These are phyloP conservation scores for Xenopus borealis DNA, from an alignment of 2,113 vertebrate species.

Conservation along the genomic window DNA sequence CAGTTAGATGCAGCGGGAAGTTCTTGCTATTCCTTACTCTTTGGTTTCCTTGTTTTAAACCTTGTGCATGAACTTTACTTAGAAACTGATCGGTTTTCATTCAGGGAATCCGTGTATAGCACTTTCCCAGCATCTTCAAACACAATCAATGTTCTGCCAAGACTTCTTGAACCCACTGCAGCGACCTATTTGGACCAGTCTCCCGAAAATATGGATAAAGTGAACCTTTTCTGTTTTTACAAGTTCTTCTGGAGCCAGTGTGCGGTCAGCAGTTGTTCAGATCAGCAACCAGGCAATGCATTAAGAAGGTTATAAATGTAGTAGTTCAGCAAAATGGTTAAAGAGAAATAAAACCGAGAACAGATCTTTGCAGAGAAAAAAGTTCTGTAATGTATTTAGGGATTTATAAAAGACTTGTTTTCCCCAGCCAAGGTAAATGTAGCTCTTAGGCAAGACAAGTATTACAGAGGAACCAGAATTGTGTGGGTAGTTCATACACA, in stretches of 20 bases:
- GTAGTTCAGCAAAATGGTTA: background rate
- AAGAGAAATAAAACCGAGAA: background rate
- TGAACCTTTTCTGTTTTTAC: background rate
- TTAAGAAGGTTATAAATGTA: background rate
- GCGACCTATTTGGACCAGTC: background rate
- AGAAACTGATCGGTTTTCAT: slow-evolving; percentile 18
- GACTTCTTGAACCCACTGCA: background rate
- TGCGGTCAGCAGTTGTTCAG: background rate
- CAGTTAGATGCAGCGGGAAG: slow-evolving; percentile 61
- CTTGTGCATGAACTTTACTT: slow-evolving; percentile 20
- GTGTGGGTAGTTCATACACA: slow-evolving; percentile 12
- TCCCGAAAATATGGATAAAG: background rate
- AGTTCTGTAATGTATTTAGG: slow-evolving; percentile 7
- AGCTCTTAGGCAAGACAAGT: slow-evolving; percentile 22
- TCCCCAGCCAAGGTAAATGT: background rate
- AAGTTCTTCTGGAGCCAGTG: too few relatives aligned
- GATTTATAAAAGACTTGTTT: background rate
- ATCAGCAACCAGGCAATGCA: background rate
- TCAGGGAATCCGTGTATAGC: slow-evolving; percentile 13
- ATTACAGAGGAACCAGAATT: slow-evolving; percentile 35
- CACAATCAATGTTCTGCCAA: background rate
- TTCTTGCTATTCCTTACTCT: background rate
- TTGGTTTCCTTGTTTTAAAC: background rate
- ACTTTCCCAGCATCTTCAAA: slow-evolving; percentile 12
- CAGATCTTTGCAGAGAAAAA: background rate